Conservation (phyloP, 1,140 invertebrate species). For the Drosophila albomicans region DNA sequence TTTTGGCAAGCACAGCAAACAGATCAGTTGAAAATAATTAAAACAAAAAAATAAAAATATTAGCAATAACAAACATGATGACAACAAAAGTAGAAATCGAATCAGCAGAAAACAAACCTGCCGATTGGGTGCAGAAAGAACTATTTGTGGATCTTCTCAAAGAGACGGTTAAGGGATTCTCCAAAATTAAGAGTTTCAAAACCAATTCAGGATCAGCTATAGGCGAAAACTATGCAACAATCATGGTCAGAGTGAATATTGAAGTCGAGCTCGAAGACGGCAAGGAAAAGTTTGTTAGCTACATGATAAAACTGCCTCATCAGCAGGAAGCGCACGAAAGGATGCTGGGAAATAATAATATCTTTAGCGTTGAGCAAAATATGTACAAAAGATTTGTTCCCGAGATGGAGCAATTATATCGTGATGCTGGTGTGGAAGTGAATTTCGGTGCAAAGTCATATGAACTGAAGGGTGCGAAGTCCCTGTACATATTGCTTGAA, state of each 20-base stretch:
- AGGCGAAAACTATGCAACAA: constrained; percentile 71
- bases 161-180: constrained; percentile 51
- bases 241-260: constrained; percentile 60
- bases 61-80: not conserved
- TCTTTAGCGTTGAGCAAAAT: constrained; percentile 59
- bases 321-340: constrained; percentile 35
- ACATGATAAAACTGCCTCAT: constrained; percentile 67
- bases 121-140: constrained; percentile 33
- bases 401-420: constrained; percentile 75
- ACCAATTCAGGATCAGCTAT: constrained; percentile 48
- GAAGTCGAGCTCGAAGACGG: constrained; percentile 51
- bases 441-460: constrained; percentile 62
- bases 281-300: constrained; percentile 45
- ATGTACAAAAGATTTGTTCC: constrained; percentile 63
- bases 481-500: constrained; percentile 85
- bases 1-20: constrained; percentile 78
- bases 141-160: constrained; percentile 54
- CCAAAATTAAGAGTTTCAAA: constrained; percentile 57
- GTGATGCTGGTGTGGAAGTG: constrained; percentile 62
- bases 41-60: not conserved
- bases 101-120: constrained; percentile 16
- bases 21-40: not conserved
- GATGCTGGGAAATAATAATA: constrained; percentile 54
- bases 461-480: constrained; percentile 43
- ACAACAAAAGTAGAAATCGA: not conserved